These are phyloP conservation scores for Solenodon paradoxus DNA, from an alignment of 2,113 vertebrate genomes.

Conservation along the genomic window DNA sequence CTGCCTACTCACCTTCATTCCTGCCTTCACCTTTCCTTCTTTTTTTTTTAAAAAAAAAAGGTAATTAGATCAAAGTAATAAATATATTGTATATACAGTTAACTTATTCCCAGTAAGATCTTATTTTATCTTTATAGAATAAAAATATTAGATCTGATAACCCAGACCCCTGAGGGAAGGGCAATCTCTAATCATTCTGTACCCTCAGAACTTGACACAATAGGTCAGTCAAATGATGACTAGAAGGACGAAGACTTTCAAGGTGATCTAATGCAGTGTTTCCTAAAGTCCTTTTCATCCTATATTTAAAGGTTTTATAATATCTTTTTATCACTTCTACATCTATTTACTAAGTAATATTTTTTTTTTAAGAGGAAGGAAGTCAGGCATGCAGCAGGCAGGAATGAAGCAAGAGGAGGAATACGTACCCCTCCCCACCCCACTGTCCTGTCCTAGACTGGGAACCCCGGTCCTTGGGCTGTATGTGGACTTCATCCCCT, in stretches of 20 bases:
- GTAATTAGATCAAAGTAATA: no score
- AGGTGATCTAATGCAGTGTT: neutral
- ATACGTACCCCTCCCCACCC: no score
- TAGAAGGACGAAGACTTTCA: neutral
- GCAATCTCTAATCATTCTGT: neutral
- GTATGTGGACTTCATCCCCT: no score
- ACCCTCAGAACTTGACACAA: neutral
- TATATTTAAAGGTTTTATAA: neutral
- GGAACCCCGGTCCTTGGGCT: no score
- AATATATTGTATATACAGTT: neutral
- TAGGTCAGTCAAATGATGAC: neutral
- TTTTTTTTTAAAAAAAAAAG: no score
- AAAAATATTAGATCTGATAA: neutral
- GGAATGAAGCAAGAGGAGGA: no score
- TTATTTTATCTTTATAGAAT: neutral
- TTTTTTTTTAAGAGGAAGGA: slow-evolving; percentile 2
- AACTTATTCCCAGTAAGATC: neutral
- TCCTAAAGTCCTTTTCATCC: neutral
- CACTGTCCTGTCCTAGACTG: no score
- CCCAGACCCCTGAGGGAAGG: neutral
- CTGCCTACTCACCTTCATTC: no score
- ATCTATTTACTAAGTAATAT: neutral
- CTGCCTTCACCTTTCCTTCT: no score
- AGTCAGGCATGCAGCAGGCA: no score
- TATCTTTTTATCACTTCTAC: neutral